Conservation (phyloP, 2,888 invertebrate species). For the Standfussiana lucernea region DNA sequence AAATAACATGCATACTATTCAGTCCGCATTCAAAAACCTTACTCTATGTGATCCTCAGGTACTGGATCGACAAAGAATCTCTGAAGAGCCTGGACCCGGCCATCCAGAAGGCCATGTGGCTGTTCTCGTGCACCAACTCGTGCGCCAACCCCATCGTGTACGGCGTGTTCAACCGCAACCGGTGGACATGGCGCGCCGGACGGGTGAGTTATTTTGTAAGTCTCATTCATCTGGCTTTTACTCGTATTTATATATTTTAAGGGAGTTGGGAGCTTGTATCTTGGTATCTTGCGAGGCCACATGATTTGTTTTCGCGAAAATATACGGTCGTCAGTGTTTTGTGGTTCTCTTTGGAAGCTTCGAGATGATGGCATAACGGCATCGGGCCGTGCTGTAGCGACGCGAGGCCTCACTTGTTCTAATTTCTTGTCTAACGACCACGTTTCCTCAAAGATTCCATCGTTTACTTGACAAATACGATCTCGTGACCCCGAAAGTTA, state of each 20-base stretch:
- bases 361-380: background rate
- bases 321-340: background rate
- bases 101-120: constrained; percentile 96
- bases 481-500: background rate
- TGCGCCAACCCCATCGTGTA: constrained; percentile 99
- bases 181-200: constrained; percentile 87
- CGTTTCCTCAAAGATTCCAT: background rate
- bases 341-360: background rate
- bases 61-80: constrained; percentile 94
- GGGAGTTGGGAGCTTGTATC: background rate
- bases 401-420: background rate
- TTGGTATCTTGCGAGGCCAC: background rate
- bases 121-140: constrained; percentile 99
- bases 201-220: constrained; percentile 76
- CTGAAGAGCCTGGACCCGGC: constrained; percentile 92
- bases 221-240: constrained; percentile 28
- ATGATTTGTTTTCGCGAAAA: background rate
- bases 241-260: background rate
- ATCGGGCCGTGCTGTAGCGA: background rate
- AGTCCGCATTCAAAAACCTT: background rate
- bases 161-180: constrained; percentile 95
- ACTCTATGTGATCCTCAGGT: constrained; percentile 89
- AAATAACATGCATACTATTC: background rate
- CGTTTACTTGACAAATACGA: background rate
- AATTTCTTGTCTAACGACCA: background rate